Base-by-base conservation (phyloP, 1,140 invertebrate genomes). In the Trichonephila clavata region DNA sequence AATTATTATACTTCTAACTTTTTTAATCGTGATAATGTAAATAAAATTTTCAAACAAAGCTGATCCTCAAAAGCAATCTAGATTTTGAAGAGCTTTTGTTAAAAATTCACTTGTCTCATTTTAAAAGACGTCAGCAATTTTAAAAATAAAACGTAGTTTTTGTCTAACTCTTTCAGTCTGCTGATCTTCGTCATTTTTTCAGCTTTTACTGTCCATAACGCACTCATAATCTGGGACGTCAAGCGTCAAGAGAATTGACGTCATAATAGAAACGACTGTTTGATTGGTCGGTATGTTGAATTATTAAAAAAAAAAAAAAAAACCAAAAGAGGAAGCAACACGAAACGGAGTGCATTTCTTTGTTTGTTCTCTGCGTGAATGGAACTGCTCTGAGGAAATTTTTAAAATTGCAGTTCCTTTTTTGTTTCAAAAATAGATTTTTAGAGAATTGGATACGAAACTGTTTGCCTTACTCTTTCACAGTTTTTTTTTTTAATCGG, bases 381-480 rank as follows among this genome's bases (percentile, higher is more conserved):
- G 27, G 68, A 18, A 27, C 27, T 39, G 24, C 39, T 5, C 24
- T 21, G 43, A 24, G 81, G n/a, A 83, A 83, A 83, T n/a, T 50
- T 32, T 83, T 83, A 57, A 83, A 83, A 83, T 83, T n/a, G 24
- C n/a, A 83, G 43, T 50, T 77, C 27, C 68, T 77, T 77, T 77
- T 77, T 24, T 77, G 27, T 32, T 50, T 50, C 81, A 57, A 83
- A 83, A 83, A 83, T 83, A 83, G 81, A 83, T 57, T 39, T 21
- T 20, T 39, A 39, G 24, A 39, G n/a, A 59, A 83, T 57, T 83
- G 81, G 43, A 83, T 83, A 39, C 24, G 81, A 83, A 83, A 83
- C 50, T 24, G 43, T 21, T n/a, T 83, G 43, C 13, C 50, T 83
- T 57, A n/a, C 6, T 20, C 24, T 13, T 57, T 50, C 21, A 13